Evolutionary conservation across 1,140 invertebrate genomes (phyloP).

Genomic region (Drosophila willistoni): DNA sequence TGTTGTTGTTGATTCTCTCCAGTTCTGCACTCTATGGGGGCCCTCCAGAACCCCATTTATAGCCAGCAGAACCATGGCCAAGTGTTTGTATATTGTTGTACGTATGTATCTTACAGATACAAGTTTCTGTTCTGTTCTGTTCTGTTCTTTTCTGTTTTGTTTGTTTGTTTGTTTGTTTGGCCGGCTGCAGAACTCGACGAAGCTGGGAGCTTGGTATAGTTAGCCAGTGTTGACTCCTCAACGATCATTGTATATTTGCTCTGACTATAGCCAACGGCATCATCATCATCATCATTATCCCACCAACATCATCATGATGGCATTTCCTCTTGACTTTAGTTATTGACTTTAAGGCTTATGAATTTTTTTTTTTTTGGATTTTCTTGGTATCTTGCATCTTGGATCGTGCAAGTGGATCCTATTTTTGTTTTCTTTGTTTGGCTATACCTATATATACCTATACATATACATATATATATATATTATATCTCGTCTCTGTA

Average conservation of each 20-base stretch:
- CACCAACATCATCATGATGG: conserved; percentile 22
- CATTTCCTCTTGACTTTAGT: conserved; percentile 53
- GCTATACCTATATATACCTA: neutral
- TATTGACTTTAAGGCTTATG: neutral
- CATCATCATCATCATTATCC: conserved; percentile 33
- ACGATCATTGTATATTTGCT: conserved; percentile 54
- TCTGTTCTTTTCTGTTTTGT: conserved; percentile 52
- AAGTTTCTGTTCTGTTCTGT: conserved; percentile 58
- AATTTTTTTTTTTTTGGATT: neutral
- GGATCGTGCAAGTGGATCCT: conserved; percentile 9
- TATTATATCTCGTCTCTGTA: neutral
- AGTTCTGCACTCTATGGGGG: conserved; percentile 51
- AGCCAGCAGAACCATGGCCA: conserved; percentile 43
- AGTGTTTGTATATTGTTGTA: conserved; percentile 33
- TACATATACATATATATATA: neutral
- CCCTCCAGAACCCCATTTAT: conserved; percentile 42
- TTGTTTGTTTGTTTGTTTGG: conserved; percentile 78
- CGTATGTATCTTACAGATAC: conserved; percentile 66
- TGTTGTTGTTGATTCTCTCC: conserved; percentile 28
- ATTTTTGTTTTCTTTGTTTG: neutral
- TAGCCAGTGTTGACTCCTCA: conserved; percentile 37
- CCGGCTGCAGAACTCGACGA: conserved; percentile 28
- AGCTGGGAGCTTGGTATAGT: conserved; percentile 16
- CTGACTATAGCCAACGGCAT: conserved; percentile 41
- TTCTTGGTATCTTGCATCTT: neutral